phyloP scores from a whole-genome alignment of 2,888 invertebrate species.

The Caenorhabditis uteleia region DNA sequence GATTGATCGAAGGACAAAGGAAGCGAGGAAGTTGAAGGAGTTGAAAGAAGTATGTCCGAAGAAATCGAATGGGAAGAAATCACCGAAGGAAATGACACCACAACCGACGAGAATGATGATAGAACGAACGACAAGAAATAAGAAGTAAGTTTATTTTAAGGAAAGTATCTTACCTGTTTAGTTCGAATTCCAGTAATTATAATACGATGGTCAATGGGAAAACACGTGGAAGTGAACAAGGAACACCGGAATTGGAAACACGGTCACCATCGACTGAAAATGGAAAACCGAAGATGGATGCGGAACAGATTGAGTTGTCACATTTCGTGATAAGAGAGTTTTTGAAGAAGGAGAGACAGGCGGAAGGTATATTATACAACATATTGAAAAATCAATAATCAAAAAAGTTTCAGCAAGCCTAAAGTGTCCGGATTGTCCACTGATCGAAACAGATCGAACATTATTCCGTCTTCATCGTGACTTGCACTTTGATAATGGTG shows the following conservation, averaged over 20 bases:
- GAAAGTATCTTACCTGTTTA: too few species aligned
- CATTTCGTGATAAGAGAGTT: slow-evolving; percentile 13
- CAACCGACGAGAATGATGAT: slow-evolving; percentile 2
- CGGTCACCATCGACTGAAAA: not conserved
- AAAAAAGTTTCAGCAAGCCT: not conserved
- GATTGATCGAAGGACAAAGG: not conserved
- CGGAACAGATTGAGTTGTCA: slow-evolving; percentile 3
- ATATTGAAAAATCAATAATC: not conserved
- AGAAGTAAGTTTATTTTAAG: too few species aligned
- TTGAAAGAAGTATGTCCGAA: slow-evolving; percentile 4
- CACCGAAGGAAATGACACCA: not conserved
- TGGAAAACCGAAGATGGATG: not conserved
- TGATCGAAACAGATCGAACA: slow-evolving; percentile 10
- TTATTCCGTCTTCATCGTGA: slow-evolving; percentile 41
- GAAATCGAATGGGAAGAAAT: not conserved
- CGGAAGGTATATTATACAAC: slow-evolving; percentile 5
- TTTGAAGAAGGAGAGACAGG: slow-evolving; percentile 1
- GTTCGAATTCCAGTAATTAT: too few species aligned
- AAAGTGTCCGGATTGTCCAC: slow-evolving; percentile 47
- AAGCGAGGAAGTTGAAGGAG: not conserved
- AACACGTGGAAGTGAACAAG: too few species aligned
- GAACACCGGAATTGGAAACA: too few species aligned
- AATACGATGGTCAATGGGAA: not conserved
- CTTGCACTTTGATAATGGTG: slow-evolving; percentile 37
- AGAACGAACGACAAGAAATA: slow-evolving; percentile 7